Percentiles rank a stretch among this genome's conserved stretches.
phyloP scores from a whole-genome alignment of 2,113 vertebrate species.

The Thunnus thynnus region DNA sequence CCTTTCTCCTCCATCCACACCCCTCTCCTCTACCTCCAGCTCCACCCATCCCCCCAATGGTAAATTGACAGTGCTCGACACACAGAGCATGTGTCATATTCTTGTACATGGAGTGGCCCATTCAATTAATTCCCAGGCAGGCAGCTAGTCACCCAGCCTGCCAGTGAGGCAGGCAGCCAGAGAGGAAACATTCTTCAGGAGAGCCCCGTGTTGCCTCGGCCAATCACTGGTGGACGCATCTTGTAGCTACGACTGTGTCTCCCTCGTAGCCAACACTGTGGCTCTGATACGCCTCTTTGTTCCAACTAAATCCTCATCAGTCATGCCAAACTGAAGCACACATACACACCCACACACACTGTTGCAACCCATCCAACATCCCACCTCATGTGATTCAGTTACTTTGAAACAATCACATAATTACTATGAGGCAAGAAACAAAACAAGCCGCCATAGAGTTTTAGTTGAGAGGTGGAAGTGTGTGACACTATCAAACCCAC shows the following conservation, averaged over 20 bases:
- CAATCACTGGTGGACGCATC: constrained; percentile 32
- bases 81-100: constrained; percentile 68
- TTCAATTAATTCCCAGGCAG: constrained; percentile 74
- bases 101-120: constrained; percentile 56
- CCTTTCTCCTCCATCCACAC: constrained; percentile 10
- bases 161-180: constrained; percentile 49
- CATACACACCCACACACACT: constrained; percentile 10
- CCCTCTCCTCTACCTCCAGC: not conserved
- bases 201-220: constrained; percentile 23
- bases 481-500: not conserved
- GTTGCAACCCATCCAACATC: constrained; percentile 29
- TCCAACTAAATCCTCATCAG: constrained; percentile 62
- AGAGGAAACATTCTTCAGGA: constrained; percentile 55
- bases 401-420: constrained; percentile 52
- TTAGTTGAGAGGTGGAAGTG: not conserved
- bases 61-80: constrained; percentile 72
- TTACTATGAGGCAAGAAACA: constrained; percentile 31
- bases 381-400: constrained; percentile 39
- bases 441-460: constrained; percentile 18
- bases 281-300: constrained; percentile 61
- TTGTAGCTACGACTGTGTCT: constrained; percentile 34
- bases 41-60: constrained; percentile 32
- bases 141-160: constrained; percentile 41
- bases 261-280: constrained; percentile 30
- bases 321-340: constrained; percentile 59